Base-by-base conservation (phyloP, 2,888 invertebrate species). In the Ochropleura plecta region DNA sequence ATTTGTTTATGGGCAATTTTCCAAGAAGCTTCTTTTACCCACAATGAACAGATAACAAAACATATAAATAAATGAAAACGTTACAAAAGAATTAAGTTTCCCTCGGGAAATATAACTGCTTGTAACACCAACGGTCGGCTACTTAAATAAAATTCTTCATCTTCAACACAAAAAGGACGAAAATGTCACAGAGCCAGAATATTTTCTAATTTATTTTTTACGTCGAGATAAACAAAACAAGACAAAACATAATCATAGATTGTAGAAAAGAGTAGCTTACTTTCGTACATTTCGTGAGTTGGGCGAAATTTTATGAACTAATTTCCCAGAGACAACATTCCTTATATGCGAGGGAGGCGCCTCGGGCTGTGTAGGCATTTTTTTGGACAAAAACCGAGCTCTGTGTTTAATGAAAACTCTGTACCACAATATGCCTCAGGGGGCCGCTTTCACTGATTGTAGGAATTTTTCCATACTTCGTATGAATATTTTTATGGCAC, bases 381-480 rank as follows among this genome's bases (percentile, higher is more conserved):
- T 94, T 95, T 95, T 93, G 91, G 92, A 91, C 92, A 93, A 93
- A 94, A 94, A 91, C 92, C 92, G 87, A 88, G 92, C 91, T 93
- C 88, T 91, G 91, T 94, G 93, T 96, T 96, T 96, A 96, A 96
- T 96, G 96, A 96, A 96, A 96, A 95, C 93, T 93, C 92, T 91
- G 94, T 94, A 93, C 93, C 93, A 91, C 93, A 94, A 93, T 93
- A 94, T 92, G 95, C 95, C 95, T 89, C 92, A 86, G 92, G 96
- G 95, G 94, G 92, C 91, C 93, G 94, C 92, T 95, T 93, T 93
- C 91, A 92, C 93, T 94, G 96, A 95, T 95, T 95, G 94, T 93
- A 90, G 91, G 89, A 91, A 87, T 94, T 94, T 95, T 94, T 93
- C 91, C 92, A 93, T 93, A 91, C 91, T 90, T 88, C 89, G 90